phyloP scores from a whole-genome alignment of 2,797 vertebrate species.

The Melanotaenia nigrans region DNA sequence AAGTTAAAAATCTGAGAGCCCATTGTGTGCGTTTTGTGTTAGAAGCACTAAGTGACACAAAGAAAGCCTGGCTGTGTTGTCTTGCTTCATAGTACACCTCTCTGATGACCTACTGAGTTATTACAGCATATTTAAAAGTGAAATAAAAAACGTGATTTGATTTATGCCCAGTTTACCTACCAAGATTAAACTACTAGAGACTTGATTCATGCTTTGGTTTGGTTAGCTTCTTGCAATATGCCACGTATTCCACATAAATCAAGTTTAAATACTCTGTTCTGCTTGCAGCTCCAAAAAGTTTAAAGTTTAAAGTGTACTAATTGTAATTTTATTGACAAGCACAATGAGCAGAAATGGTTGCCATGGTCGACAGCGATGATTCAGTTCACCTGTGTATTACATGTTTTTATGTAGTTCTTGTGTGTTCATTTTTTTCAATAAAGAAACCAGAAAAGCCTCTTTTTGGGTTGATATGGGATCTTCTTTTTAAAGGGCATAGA shows the following conservation, averaged over 20 bases:
- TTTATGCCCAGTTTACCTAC: conserved; percentile 6
- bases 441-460: conserved; percentile 60
- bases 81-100: not conserved
- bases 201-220: conserved; percentile 5
- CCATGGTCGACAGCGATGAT: conserved; percentile 57
- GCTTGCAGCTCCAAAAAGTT: conserved; percentile 49
- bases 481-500: conserved; percentile 30
- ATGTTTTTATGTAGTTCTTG: conserved; percentile 74
- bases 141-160: not conserved
- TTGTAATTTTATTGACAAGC: conserved; percentile 53
- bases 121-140: not conserved
- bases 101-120: conserved; percentile 9
- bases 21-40: not conserved
- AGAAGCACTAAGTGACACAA: not conserved
- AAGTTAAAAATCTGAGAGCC: not conserved
- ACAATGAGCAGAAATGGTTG: conserved; percentile 57
- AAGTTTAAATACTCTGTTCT: conserved; percentile 29
- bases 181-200: conserved; percentile 33
- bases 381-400: conserved; percentile 71
- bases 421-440: conserved; percentile 71
- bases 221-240: conserved; percentile 34
- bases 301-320: conserved; percentile 52
- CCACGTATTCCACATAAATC: conserved; percentile 52
- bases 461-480: conserved; percentile 32
- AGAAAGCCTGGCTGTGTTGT: not conserved